Conservation (phyloP, 2,113 vertebrate genomes). For the Equus przewalskii region DNA sequence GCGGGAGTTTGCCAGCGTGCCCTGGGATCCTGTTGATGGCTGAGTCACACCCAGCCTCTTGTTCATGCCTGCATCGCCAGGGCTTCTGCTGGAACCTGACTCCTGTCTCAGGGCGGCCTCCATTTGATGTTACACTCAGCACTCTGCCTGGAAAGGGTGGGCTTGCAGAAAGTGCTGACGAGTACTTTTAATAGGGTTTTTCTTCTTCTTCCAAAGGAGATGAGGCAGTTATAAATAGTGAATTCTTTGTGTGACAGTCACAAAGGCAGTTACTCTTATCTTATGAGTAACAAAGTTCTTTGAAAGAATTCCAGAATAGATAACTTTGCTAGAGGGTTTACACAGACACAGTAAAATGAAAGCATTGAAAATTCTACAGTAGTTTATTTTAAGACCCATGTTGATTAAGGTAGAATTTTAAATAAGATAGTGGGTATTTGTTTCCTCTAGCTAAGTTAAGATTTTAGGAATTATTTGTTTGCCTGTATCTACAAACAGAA, state of each 20-base stretch:
- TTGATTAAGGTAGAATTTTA: constrained; percentile 73
- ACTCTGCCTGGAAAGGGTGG: too few species aligned
- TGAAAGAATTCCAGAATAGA: constrained; percentile 84
- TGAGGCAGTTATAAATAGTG: constrained; percentile 82
- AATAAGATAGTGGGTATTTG: background rate
- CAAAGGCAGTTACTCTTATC: background rate
- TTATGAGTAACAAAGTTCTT: constrained; percentile 69
- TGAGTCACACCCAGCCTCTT: background rate
- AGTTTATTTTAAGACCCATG: constrained; percentile 77
- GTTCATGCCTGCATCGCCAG: accelerated
- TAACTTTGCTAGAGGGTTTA: constrained; percentile 77
- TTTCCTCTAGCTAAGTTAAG: background rate
- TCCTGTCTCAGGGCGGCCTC: constrained; percentile 68
- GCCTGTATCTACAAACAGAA: background rate
- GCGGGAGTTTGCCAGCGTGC: background rate
- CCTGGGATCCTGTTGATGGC: too few species aligned
- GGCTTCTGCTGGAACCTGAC: background rate
- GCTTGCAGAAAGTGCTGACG: background rate
- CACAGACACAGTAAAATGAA: constrained; percentile 77
- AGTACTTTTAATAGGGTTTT: background rate
- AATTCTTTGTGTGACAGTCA: constrained; percentile 62
- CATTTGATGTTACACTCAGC: constrained; percentile 58
- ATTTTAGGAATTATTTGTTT: background rate
- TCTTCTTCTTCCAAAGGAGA: constrained; percentile 86
- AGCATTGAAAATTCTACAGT: constrained; percentile 61